Evolutionary conservation across 2,888 invertebrate genomes (phyloP), one percentile per base, ranked within the genome.

Genomic region (Danaus chrysippus): DNA sequence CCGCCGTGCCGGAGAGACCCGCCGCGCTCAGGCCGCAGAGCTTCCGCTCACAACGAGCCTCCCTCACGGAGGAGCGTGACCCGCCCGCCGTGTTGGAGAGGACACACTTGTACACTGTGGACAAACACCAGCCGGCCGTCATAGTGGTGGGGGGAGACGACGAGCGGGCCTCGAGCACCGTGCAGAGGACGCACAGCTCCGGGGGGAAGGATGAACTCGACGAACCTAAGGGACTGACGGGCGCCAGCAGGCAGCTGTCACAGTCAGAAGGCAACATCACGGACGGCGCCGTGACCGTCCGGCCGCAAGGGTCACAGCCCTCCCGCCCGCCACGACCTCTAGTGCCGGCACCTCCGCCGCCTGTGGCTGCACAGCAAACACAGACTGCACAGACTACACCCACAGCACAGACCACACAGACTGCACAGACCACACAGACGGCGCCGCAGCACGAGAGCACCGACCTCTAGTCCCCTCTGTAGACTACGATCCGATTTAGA

Each of bases 1-100:
- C 96, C 8, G 95, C 94, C 58, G 93, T 96, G 70, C 96, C 96
- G 57, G 96, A 96, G 81, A 92, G 96, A 61, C 96, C 96, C 56
- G 93, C 94, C 49, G 93, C 94, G 54, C 86, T 95, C 63, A 91
- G 93, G 17, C 92, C 93, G 70, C 93, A 92, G 61, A 91, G 87
- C 78, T 92, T 91, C 78, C 84, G 92, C 65, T 88, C 81, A 61
- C 79, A 84, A 58, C 82, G 89, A 58, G 81, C 79, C 68, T 85
- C 86, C 52, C 71, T 68, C 67, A 73, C 72, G 42, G 79, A 82
- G 58, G 62, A 58, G 49, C 23, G 66, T 10, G 72, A 71, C 42
- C 54, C 71, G n/a, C 91, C 91, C 34, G 87, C 92, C 13, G 91
- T 92, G 53, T 83, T 95, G 69, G 94, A 95, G 78, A 92, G 93